These are phyloP conservation scores for Chesias legatella DNA, from an alignment of 2,888 invertebrate genomes.

Conservation along the genomic window DNA sequence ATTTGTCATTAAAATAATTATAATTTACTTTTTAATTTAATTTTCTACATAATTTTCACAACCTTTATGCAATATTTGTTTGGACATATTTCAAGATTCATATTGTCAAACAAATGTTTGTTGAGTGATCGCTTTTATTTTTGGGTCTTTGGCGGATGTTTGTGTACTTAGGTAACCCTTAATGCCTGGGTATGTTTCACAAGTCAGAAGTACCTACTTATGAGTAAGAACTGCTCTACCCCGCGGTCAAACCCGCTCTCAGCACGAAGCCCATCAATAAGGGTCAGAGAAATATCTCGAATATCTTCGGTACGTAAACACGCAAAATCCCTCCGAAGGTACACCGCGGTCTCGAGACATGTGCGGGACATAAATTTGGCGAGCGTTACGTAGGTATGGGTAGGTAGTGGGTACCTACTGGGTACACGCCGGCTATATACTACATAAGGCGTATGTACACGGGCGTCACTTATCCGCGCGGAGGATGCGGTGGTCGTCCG, in stretches of 20 bases:
- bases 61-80: too few species aligned
- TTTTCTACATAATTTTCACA: too few species aligned
- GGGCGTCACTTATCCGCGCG: conserved; percentile 80
- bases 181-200: too few species aligned
- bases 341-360: conserved; percentile 79
- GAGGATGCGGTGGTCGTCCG: conserved; percentile 79
- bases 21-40: too few species aligned
- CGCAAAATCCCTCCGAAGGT: conserved; percentile 79
- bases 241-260: neutral
- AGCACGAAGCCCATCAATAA: conserved; percentile 61
- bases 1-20: too few species aligned
- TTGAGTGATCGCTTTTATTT: too few species aligned
- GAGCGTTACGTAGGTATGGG: conserved; percentile 76
- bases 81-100: too few species aligned
- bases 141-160: too few species aligned
- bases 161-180: too few species aligned
- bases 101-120: too few species aligned
- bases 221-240: too few species aligned
- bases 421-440: conserved; percentile 68
- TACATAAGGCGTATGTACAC: conserved; percentile 60
- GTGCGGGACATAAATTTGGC: conserved; percentile 81
- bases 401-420: conserved; percentile 65
- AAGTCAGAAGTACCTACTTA: too few species aligned
- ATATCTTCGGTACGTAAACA: conserved; percentile 77
- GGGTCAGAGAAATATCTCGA: conserved; percentile 67